These are phyloP conservation scores for Euspilapteryx auroguttella DNA, from an alignment of 2,888 invertebrate species.

Conservation along the genomic window DNA sequence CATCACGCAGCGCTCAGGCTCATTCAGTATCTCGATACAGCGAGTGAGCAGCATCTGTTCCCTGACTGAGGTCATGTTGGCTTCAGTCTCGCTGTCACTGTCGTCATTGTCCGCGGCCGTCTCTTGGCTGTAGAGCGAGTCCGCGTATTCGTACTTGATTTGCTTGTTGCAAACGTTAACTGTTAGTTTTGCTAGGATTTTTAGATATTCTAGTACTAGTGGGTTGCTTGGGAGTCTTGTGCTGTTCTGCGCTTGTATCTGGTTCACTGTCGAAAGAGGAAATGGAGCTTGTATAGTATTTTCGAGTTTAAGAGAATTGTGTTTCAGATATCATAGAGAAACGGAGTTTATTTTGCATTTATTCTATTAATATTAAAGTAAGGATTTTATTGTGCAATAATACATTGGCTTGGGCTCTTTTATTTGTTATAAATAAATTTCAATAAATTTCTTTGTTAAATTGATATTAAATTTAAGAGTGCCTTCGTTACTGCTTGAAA, in stretches of 20 bases:
- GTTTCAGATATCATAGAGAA: too few species aligned
- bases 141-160: conserved; percentile 39
- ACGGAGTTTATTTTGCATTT: too few species aligned
- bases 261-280: conserved; percentile 38
- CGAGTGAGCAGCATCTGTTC: conserved; percentile 51
- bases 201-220: conserved; percentile 35
- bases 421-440: too few species aligned
- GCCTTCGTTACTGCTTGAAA: too few species aligned
- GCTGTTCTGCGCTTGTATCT: conserved; percentile 49
- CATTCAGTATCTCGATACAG: conserved; percentile 69
- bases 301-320: neutral
- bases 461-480: too few species aligned
- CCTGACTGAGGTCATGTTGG: conserved; percentile 36
- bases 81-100: conserved; percentile 60
- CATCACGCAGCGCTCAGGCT: conserved; percentile 44
- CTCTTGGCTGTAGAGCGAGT: conserved; percentile 46
- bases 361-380: too few species aligned
- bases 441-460: too few species aligned
- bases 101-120: conserved; percentile 58
- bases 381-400: too few species aligned
- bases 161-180: conserved; percentile 44
- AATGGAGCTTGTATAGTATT: conserved; percentile 1
- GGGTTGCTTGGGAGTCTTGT: conserved; percentile 60
- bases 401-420: too few species aligned
- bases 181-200: conserved; percentile 42